Base-by-base conservation (phyloP, 2,888 invertebrate genomes). In the Drosophila paucipuncta region DNA sequence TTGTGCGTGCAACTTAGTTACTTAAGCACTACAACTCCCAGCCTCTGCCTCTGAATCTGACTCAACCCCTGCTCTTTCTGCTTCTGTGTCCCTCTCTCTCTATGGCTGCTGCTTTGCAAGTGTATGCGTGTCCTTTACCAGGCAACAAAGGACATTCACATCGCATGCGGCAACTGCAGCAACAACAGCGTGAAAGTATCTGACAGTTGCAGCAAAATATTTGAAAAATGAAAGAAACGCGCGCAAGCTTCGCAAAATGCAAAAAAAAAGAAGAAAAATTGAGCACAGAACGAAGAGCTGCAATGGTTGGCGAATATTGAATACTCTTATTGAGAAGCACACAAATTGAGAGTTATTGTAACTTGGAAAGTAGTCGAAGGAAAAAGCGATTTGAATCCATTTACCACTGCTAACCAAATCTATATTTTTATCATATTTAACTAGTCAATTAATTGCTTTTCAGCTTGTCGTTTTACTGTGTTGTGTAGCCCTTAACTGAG, bases 131-230 rank as follows among this genome's bases (percentile, higher is more conserved):
- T 90, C 85, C 85, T 86, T 86, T 86, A 84, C 72, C 54, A 60
- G 84, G 62, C 90, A 83, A 77, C 90, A 87, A 88, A 88, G 87
- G 87, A 91, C 87, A 88, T 91, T 89, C 87, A 79, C 89, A 90
- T 80, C 73, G 84, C 78, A 76, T 65, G 76, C 83, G 58, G 53
- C 74, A 76, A 35, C 65, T 66, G 16, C 66, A 80, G 50, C 59
- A 72, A 62, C 67, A 74, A 52, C 60, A 74, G 52, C 35, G 60
- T 31, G 52, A 70, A 80, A 69, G 80, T 74, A 85, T 80, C 85
- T 89, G 85, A 88, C 85, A 88, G 88, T 85, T 85, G 85, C 85
- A 82, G 90, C 83, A 73, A 82, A 82, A 73, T 87, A 89, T 85
- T 85, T 85, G 85, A 89, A 89, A 85, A 85, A 85, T 87, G 85